Conservation (phyloP, 1,140 invertebrate species). For the Brachystomella parvula region DNA sequence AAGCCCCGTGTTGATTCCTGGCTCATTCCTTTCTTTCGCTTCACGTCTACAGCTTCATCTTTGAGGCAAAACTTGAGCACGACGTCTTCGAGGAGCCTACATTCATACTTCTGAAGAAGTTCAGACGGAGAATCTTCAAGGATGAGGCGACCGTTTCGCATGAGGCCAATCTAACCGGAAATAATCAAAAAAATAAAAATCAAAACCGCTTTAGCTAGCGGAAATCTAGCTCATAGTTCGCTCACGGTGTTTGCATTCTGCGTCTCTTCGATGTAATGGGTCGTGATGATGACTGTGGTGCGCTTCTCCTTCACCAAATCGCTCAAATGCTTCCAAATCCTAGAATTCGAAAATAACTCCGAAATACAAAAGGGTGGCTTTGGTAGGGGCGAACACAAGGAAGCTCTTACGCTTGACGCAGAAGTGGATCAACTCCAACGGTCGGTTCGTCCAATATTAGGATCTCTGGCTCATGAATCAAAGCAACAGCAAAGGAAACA, state of each 20-base stretch:
- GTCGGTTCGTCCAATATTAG: slow-evolving; percentile 57
- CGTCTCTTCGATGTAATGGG: slow-evolving; percentile 35
- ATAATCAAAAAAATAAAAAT: neutral
- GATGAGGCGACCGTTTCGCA: slow-evolving; percentile 49
- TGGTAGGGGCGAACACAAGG: too few relatives aligned
- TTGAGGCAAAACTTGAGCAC: slow-evolving; percentile 48
- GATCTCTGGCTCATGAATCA: slow-evolving; percentile 85
- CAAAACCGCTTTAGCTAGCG: too few relatives aligned
- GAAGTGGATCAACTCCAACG: slow-evolving; percentile 23
- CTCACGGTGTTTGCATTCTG: slow-evolving; percentile 23
- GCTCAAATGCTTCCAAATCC: slow-evolving; percentile 29
- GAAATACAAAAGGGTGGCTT: too few relatives aligned
- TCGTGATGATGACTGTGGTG: slow-evolving; percentile 31
- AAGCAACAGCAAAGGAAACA: slow-evolving; percentile 81
- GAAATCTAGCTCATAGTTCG: neutral
- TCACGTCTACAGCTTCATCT: slow-evolving; percentile 17
- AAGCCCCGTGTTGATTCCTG: neutral
- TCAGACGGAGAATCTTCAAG: slow-evolving; percentile 47
- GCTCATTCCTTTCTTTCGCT: neutral
- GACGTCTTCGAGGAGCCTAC: slow-evolving; percentile 48
- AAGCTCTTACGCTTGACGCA: slow-evolving; percentile 28
- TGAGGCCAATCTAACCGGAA: slow-evolving; percentile 43
- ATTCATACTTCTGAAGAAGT: slow-evolving; percentile 43
- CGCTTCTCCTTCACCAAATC: slow-evolving; percentile 18
- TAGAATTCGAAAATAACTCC: slow-evolving; percentile 8